A percentile compares a stretch with the other conserved stretches of the same genome.
These are phyloP conservation scores for Agriopis leucophaearia DNA, from an alignment of 2,888 invertebrate species.

Conservation along the genomic window DNA sequence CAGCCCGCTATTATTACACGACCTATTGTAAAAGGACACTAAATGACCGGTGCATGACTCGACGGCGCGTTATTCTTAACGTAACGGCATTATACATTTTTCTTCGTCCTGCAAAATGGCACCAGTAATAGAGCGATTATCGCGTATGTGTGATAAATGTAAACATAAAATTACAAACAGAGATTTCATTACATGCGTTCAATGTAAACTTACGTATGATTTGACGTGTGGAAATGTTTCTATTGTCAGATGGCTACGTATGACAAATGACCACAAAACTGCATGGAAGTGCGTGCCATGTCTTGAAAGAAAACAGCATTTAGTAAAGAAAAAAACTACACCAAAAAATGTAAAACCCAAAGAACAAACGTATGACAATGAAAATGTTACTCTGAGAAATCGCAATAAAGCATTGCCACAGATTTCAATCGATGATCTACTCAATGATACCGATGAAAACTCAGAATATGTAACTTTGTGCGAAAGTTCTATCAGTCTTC, in stretches of 20 bases:
- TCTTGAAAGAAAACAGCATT: not conserved
- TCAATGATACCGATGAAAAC: no score
- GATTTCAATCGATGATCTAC: no score
- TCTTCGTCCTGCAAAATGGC: not conserved
- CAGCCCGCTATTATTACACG: no score
- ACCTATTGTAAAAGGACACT: no score
- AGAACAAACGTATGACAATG: no score
- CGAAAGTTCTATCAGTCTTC: no score
- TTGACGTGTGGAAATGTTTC: constrained; percentile 6
- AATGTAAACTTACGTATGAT: not conserved
- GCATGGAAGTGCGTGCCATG: not conserved
- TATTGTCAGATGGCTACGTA: not conserved
- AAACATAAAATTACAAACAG: not conserved
- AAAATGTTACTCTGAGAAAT: not conserved
- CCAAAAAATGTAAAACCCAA: not conserved
- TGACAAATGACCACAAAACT: constrained; percentile 7
- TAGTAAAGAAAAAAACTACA: not conserved
- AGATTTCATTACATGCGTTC: not conserved
- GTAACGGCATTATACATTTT: no score
- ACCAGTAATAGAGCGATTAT: no score
- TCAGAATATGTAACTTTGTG: no score
- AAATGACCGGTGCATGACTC: no score
- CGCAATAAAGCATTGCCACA: no score
- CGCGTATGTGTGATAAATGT: not conserved
- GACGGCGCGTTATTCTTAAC: no score